A percentile compares a stretch with the other conserved stretches of the same genome.
These are phyloP conservation scores for Gephyroberyx darwinii DNA, from an alignment of 2,797 vertebrate species.

Conservation along the genomic window DNA sequence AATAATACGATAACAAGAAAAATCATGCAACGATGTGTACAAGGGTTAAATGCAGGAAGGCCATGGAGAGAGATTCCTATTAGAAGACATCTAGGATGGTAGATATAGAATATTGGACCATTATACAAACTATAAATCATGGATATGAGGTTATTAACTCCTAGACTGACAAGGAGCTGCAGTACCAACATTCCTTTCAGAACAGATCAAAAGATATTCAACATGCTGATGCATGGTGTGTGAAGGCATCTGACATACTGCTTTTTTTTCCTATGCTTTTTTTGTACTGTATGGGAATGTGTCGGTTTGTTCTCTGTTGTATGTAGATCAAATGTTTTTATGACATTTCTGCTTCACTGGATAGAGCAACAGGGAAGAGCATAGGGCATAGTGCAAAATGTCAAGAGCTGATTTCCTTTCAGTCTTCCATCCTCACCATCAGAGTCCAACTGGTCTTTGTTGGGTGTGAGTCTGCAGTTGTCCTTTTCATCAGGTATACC, in stretches of 20 bases:
- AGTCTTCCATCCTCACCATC: constrained; percentile 83
- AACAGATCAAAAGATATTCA: background rate
- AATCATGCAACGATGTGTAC: constrained; percentile 17
- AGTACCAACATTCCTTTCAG: background rate
- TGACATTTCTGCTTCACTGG: background rate
- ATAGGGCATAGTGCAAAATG: background rate
- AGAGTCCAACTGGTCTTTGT: constrained; percentile 88
- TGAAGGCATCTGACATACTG: background rate
- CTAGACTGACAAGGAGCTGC: constrained; percentile 10
- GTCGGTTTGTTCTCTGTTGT: background rate
- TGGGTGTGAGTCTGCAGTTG: constrained; percentile 94
- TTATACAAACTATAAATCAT: constrained; percentile 16
- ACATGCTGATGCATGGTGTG: background rate
- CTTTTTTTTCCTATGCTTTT: too few relatives aligned
- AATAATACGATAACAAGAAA: constrained; percentile 12
- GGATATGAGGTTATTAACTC: background rate
- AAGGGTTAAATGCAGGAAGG: constrained; percentile 10
- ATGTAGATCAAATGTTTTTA: background rate
- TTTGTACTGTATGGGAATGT: background rate
- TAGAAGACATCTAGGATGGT: background rate
- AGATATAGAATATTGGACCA: constrained; percentile 5
- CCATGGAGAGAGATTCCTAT: background rate
- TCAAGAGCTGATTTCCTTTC: background rate
- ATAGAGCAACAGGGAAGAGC: background rate
- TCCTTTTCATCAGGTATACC: constrained; percentile 94